phyloP scores from a whole-genome alignment of 2,888 invertebrate genomes.

The Synergus umbraculus region DNA sequence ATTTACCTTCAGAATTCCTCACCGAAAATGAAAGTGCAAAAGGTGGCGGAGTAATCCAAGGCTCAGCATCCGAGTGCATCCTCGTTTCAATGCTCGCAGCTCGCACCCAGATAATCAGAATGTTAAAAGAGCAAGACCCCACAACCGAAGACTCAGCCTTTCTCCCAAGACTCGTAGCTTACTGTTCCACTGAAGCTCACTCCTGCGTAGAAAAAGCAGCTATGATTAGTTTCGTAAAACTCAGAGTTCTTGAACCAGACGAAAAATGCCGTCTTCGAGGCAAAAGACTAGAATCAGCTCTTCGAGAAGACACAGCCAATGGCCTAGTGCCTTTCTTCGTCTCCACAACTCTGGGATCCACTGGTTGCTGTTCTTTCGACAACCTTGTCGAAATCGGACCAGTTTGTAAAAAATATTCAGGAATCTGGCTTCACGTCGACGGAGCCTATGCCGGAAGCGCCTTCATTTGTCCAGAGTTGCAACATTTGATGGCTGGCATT shows the following conservation, averaged over 20 bases:
- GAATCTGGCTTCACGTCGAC: constrained; percentile 92
- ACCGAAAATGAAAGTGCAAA: constrained; percentile 81
- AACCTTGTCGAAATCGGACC: constrained; percentile 88
- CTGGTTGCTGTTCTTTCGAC: constrained; percentile 91
- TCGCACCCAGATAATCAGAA: constrained; percentile 84
- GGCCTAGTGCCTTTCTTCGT: constrained; percentile 92
- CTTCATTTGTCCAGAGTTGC: constrained; percentile 91
- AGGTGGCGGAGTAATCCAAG: constrained; percentile 91
- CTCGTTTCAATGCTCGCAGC: constrained; percentile 88
- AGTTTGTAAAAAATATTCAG: constrained; percentile 81
- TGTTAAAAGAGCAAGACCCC: constrained; percentile 80
- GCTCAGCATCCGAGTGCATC: constrained; percentile 91
- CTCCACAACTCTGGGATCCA: constrained; percentile 89
- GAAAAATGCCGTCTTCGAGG: constrained; percentile 84
- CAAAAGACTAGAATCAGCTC: constrained; percentile 81
- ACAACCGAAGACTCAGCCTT: constrained; percentile 83
- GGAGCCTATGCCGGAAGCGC: constrained; percentile 93
- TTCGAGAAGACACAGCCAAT: constrained; percentile 85
- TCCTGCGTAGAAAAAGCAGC: constrained; percentile 89
- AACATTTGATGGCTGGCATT: constrained; percentile 82
- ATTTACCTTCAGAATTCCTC: constrained; percentile 85
- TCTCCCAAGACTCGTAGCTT: constrained; percentile 87
- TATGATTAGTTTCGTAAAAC: constrained; percentile 86
- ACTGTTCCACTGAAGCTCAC: constrained; percentile 86
- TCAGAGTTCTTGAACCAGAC: constrained; percentile 86